Percentiles rank a stretch among this genome's conserved stretches.
These are phyloP conservation scores for Sporophila hypoxantha DNA, from an alignment of 2,113 vertebrate genomes.

Conservation along the genomic window DNA sequence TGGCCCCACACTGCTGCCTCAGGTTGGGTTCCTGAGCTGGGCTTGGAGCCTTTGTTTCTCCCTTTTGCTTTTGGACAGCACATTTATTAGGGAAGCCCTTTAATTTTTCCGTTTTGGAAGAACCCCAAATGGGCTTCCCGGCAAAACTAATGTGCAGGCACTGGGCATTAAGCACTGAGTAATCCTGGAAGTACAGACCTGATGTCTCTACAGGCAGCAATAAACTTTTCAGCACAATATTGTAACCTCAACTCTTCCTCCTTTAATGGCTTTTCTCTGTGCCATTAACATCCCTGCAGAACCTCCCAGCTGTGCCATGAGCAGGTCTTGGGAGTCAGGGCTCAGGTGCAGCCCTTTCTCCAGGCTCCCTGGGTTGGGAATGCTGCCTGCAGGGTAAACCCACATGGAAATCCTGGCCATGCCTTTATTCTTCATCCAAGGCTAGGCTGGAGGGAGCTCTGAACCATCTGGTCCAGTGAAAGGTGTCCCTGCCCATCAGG, in stretches of 20 bases:
- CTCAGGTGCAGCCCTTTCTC: neutral
- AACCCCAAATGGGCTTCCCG: conserved; percentile 70
- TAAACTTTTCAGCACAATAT: conserved; percentile 67
- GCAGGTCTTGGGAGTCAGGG: neutral
- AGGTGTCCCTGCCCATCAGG: neutral
- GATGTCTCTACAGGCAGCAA: conserved; percentile 72
- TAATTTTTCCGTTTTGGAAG: conserved; percentile 65
- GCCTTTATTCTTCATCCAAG: neutral
- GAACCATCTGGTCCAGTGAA: neutral
- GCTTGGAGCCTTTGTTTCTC: neutral
- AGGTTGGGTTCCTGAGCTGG: neutral
- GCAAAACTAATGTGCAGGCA: conserved; percentile 61
- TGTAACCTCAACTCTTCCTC: conserved; percentile 73
- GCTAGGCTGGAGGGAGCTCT: neutral
- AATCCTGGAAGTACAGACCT: conserved; percentile 71
- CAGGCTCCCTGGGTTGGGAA: neutral
- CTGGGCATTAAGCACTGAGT: conserved; percentile 67
- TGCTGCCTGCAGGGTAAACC: neutral
- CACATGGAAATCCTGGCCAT: neutral
- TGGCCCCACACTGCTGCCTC: neutral
- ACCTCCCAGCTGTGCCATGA: neutral
- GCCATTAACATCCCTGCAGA: conserved; percentile 62
- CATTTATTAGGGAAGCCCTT: conserved; percentile 64
- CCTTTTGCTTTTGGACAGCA: neutral
- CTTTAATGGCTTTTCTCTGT: conserved; percentile 68